A percentile compares a stretch with the other conserved stretches of the same genome.
Evolutionary conservation across 2,888 invertebrate species (phyloP).

Genomic region (Andrena hattorfiana): DNA sequence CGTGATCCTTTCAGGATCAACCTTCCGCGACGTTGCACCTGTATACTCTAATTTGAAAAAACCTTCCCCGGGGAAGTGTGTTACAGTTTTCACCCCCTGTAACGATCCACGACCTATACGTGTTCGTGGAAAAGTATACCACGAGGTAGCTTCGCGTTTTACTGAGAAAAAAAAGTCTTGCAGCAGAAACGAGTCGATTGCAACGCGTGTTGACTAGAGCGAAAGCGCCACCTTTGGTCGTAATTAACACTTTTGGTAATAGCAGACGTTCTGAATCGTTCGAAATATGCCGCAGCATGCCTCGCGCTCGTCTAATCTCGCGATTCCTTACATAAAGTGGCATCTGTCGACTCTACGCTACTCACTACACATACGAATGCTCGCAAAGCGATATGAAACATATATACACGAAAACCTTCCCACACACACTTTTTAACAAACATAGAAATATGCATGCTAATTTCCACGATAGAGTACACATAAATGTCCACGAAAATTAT

Average conservation of each 20-base stretch:
- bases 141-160: slow-evolving; percentile 25
- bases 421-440: neutral
- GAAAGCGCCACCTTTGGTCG: slow-evolving; percentile 45
- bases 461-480: neutral
- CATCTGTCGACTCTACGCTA: neutral
- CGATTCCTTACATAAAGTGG: slow-evolving; percentile 17
- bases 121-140: slow-evolving; percentile 28
- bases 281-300: slow-evolving; percentile 19
- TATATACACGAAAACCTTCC: neutral
- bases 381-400: neutral
- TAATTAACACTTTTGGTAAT: slow-evolving; percentile 46
- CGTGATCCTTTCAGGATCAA: slow-evolving; percentile 47
- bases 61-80: neutral
- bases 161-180: slow-evolving; percentile 17
- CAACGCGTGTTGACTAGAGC: slow-evolving; percentile 4
- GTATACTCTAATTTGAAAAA: slow-evolving; percentile 46
- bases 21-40: slow-evolving; percentile 38
- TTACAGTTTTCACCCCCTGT: slow-evolving; percentile 26
- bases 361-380: neutral
- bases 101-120: slow-evolving; percentile 35
- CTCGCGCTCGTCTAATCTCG: neutral
- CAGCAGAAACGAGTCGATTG: slow-evolving; percentile 41
- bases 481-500: neutral
- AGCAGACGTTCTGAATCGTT: slow-evolving; percentile 32
- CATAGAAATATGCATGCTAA: neutral